phyloP scores from a whole-genome alignment of 1,140 invertebrate species.

The Calliphora vicina region DNA sequence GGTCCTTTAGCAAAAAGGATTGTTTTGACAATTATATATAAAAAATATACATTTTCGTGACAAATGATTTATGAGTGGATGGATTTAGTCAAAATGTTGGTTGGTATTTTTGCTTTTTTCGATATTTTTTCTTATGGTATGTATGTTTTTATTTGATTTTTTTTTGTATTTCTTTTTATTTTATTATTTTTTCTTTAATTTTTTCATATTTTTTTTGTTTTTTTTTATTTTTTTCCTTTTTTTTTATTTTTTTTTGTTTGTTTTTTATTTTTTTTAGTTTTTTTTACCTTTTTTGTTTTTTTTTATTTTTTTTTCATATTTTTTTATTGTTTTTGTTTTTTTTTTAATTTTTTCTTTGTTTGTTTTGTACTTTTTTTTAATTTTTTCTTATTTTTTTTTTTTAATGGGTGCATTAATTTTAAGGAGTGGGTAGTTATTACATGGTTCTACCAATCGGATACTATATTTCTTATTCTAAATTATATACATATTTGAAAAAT shows the following conservation, averaged over 20 bases:
- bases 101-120: conserved; percentile 20
- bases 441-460: background rate
- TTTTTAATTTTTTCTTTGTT: background rate
- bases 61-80: background rate
- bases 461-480: background rate
- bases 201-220: conserved; percentile 40
- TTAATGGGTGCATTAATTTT: background rate
- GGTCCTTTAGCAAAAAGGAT: background rate
- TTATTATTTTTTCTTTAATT: conserved; percentile 34
- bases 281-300: conserved; percentile 12
- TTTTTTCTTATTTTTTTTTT: background rate
- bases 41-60: background rate
- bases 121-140: background rate
- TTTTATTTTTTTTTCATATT: conserved; percentile 6
- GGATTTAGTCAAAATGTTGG: background rate
- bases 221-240: conserved; percentile 41
- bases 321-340: conserved; percentile 44
- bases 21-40: background rate
- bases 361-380: background rate
- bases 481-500: background rate
- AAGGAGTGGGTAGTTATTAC: background rate
- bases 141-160: conserved; percentile 23
- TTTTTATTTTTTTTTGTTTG: conserved; percentile 41
- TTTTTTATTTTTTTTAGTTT: conserved; percentile 39
- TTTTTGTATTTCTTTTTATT: conserved; percentile 44